Percentiles rank a stretch among this genome's conserved stretches.
These are phyloP conservation scores for Sthenelais limicola DNA, from an alignment of 2,888 invertebrate species.

Conservation along the genomic window DNA sequence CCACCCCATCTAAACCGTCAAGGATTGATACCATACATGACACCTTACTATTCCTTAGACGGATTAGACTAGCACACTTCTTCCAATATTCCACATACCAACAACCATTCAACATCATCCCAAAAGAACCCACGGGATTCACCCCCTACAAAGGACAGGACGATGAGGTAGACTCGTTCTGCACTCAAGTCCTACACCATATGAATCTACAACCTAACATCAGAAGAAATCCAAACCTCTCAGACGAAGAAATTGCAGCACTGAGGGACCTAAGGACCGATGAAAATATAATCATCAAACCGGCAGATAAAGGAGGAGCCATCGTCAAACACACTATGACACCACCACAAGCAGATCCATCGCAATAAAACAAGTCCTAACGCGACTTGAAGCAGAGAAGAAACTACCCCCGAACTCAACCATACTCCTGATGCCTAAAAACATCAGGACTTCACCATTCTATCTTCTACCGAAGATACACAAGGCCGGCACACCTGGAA, in stretches of 20 bases:
- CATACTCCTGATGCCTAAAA: not conserved
- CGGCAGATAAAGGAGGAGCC: conserved; percentile 6
- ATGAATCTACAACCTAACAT: too few relatives aligned
- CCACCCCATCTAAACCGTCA: too few relatives aligned
- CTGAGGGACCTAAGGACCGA: not conserved
- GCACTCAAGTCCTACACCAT: too few relatives aligned
- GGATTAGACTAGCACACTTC: too few relatives aligned
- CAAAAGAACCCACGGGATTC: too few relatives aligned
- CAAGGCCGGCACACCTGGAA: not conserved
- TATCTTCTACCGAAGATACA: conserved; percentile 14
- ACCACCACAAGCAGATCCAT: not conserved
- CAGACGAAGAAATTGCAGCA: not conserved
- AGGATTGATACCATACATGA: too few relatives aligned
- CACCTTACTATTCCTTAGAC: too few relatives aligned
- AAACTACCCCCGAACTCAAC: not conserved
- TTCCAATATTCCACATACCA: too few relatives aligned
- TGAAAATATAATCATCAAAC: conserved; percentile 4
- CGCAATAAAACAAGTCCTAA: not conserved
- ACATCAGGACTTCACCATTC: not conserved
- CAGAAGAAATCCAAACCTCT: not conserved
- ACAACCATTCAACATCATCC: too few relatives aligned
- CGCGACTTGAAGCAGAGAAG: not conserved
- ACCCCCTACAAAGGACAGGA: too few relatives aligned
- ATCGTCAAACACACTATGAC: conserved; percentile 5
- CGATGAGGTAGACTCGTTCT: too few relatives aligned